Percentiles rank a stretch among this genome's conserved stretches.
Evolutionary conservation across 2,888 invertebrate genomes (phyloP).

Genomic region (Leptopterna dolabrata): DNA sequence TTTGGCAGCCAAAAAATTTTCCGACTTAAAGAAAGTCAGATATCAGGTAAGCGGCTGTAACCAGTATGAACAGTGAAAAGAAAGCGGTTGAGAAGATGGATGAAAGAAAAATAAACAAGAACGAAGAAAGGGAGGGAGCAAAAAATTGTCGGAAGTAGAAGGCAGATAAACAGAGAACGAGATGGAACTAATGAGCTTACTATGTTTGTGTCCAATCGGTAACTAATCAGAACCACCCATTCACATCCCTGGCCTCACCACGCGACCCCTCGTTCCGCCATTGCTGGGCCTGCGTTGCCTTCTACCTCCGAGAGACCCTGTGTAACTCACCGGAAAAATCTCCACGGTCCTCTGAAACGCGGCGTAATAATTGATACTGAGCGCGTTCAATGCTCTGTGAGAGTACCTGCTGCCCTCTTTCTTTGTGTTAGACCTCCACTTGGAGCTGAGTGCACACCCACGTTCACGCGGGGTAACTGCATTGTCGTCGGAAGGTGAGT

Average conservation of each 20-base stretch:
- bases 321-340: slow-evolving; percentile 8
- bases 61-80: neutral
- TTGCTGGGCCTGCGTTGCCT: neutral
- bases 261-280: slow-evolving; percentile 19
- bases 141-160: neutral
- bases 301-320: neutral
- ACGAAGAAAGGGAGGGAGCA: neutral
- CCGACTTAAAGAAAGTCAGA: too few species aligned
- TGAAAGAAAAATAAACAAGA: neutral
- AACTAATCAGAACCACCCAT: slow-evolving; percentile 43
- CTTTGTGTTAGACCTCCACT: too few species aligned
- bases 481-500: too few species aligned
- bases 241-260: slow-evolving; percentile 27
- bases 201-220: slow-evolving; percentile 45
- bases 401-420: too few species aligned
- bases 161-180: slow-evolving; percentile 33
- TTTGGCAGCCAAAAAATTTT: too few species aligned
- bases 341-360: neutral
- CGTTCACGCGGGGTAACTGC: too few species aligned
- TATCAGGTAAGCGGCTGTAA: too few species aligned
- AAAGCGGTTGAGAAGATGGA: neutral
- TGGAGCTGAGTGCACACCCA: too few species aligned
- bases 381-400: neutral
- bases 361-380: neutral
- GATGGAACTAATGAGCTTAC: slow-evolving; percentile 46